These are phyloP conservation scores for Taphrorychus bicolor DNA, from an alignment of 2,888 invertebrate genomes.

Conservation along the genomic window DNA sequence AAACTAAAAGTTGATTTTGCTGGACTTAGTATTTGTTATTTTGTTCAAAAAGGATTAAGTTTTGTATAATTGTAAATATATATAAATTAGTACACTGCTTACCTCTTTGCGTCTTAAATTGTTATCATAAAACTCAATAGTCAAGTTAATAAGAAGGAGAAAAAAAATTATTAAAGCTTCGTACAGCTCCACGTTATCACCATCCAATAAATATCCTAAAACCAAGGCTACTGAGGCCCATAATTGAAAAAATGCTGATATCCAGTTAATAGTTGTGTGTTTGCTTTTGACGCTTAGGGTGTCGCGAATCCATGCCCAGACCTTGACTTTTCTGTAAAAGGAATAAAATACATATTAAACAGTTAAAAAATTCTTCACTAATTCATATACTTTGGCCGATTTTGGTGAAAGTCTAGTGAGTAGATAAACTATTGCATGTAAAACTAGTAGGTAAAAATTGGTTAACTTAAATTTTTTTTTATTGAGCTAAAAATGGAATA, in stretches of 20 bases:
- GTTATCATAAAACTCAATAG: conserved; percentile 70
- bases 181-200: conserved; percentile 55
- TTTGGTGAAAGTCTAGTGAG: too few species aligned
- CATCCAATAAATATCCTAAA: conserved; percentile 47
- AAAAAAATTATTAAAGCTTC: conserved; percentile 65
- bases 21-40: too few species aligned
- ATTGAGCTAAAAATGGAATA: too few species aligned
- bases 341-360: too few species aligned
- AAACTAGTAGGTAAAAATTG: neutral
- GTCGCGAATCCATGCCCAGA: conserved; percentile 61
- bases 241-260: conserved; percentile 66
- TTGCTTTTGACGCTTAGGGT: conserved; percentile 64
- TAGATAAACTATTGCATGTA: too few species aligned
- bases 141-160: conserved; percentile 64
- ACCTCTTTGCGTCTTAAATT: conserved; percentile 67
- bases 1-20: neutral
- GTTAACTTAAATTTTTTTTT: too few species aligned
- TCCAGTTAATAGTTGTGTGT: conserved; percentile 73
- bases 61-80: too few species aligned
- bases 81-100: neutral
- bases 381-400: too few species aligned
- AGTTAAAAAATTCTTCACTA: too few species aligned
- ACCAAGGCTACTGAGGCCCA: conserved; percentile 63
- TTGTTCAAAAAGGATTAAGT: too few species aligned
- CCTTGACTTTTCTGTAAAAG: conserved; percentile 45